Base-by-base conservation (phyloP, 2,888 invertebrate genomes). In the Penaeus monodon region DNA sequence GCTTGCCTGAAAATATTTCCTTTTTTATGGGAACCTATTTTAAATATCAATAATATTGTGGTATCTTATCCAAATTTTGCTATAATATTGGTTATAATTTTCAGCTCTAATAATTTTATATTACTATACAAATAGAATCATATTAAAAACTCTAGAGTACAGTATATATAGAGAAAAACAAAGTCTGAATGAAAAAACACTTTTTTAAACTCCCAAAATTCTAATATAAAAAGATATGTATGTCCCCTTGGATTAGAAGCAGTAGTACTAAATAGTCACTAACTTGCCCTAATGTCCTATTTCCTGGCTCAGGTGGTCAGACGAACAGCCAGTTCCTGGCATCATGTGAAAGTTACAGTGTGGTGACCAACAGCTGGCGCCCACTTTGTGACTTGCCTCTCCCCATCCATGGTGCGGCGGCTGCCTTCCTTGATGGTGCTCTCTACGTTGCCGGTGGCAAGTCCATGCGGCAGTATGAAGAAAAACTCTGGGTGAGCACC, bases 391-490 rank as follows among this genome's bases (percentile, higher is more conserved):
- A 90, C n/a, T 90, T 92, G 49, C 91, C 91, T 14, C 87, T 90
- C 81, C 89, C 91, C 33, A 90, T 92, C 44, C 91, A 91, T 74
- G 92, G 91, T 38, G 90, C 91, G 65, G 91, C 91, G 14, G 92
- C 92, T 73, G 91, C 91, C 22, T 90, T 91, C 77, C 90, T 91
- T 12, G 91, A 92, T 73, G 90, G 91, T 12, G 85, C 90, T 57
- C 89, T 92, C 2, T 91, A 91, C 88, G 89, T 92, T 10, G 91
- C 91, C n/a, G 92, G 92, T 29, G 92, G 92, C 27, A 89, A 90
- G 70, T 91, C 91, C 66, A 90, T 90, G 12, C 89, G 90, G 68
- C 90, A 90, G 84, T 90, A 91, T 78, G 91, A 91, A 84, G 91
- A 90, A 57, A 86, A 90, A 78, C 90, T 91, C 70, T 91, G 91